These are phyloP conservation scores for Urocolius indicus DNA, from an alignment of 2,113 vertebrate genomes.

Conservation along the genomic window DNA sequence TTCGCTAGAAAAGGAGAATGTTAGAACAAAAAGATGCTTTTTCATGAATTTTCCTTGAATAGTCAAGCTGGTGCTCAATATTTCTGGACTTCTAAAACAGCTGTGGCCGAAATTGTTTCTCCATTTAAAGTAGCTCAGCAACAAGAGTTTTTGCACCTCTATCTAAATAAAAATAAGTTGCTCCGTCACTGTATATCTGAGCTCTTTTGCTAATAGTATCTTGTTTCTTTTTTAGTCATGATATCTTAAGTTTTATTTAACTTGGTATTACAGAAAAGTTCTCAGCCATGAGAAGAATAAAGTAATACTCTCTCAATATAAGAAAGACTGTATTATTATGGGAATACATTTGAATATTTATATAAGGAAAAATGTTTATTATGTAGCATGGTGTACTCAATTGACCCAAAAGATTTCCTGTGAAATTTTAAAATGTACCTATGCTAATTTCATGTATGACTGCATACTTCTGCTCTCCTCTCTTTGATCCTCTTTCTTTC, in stretches of 20 bases:
- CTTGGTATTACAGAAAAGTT: background rate
- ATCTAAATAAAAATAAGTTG: background rate
- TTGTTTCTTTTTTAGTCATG: background rate
- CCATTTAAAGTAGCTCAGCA: background rate
- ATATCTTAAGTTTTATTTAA: background rate
- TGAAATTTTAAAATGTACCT: slow-evolving; percentile 15
- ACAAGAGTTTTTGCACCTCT: background rate
- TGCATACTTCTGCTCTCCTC: background rate
- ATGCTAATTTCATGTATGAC: background rate
- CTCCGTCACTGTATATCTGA: background rate
- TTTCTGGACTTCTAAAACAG: background rate
- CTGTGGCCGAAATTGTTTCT: background rate
- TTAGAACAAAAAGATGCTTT: background rate
- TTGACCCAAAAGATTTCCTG: background rate
- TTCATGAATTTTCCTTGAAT: background rate
- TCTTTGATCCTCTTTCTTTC: slow-evolving; percentile 32
- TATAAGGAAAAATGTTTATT: background rate
- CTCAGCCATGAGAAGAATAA: background rate
- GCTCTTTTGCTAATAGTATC: background rate
- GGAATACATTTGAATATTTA: background rate
- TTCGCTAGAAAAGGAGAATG: background rate
- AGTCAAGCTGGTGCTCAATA: background rate
- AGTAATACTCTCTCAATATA: background rate
- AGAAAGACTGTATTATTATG: background rate
- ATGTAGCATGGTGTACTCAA: background rate